Base-by-base conservation (phyloP, 2,797 vertebrate genomes). In the Pachyuromys duprasi region DNA sequence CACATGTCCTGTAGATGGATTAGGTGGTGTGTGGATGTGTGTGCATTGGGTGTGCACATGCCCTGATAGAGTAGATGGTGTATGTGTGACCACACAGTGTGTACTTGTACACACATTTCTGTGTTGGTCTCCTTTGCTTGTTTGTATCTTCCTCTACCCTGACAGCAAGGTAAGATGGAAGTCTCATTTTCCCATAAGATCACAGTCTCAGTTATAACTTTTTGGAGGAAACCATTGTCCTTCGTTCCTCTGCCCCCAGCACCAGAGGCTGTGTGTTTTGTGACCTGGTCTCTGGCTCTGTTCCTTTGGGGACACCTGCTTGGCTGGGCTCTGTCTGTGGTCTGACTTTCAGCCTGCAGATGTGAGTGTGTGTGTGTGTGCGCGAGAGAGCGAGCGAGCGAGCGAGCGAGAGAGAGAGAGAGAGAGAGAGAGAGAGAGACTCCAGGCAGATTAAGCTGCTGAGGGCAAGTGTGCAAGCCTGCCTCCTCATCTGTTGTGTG, bases 331-430 rank as follows among this genome's bases (percentile, higher is more conserved):
- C 72, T 76, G 39, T 75, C 67, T 14, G 18, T 18, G 63, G 24
- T 49, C 79, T 96, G 93, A 93, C 95, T 86, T 95, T 72, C 72
- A 69, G 83, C 69, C 49, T 24, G 2, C 20, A 42, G 11, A 11
- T 14, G 72, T 74, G 13, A 45, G 91, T 72, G 72, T 89, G 39
- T 20, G 9, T 78, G 57, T 36, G 39, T 72, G 55, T 1, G 5
- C 1, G 9, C 9, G 53, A 55, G 53, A 55, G 53, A 55, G 9
- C 9, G 53, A 55, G 5, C 9, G 53, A 55, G 53, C 9, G 1
- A 55, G 53, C 9, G 53, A 55, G 53, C 9, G 53, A 55, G 53
- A 55, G 53, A 55, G 53, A 55, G 4, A 55, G 8, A 55, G 53
- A 55, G n/a, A n/a, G n/a, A 55, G 55, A 18, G 55, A 57, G 17